Base-by-base conservation (phyloP, 2,888 invertebrate genomes). In the Spisula solida region DNA sequence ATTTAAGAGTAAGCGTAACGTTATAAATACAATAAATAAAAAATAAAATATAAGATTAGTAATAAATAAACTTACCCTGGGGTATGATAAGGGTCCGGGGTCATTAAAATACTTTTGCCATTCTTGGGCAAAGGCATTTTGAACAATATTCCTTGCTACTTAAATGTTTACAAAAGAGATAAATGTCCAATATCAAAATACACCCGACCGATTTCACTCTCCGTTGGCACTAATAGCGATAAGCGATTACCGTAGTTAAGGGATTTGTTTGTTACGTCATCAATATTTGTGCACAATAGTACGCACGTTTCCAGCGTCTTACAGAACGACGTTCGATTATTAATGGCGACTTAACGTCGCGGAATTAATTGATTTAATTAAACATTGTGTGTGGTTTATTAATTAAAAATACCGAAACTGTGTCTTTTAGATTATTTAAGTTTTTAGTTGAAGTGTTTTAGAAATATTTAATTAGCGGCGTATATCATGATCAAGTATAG, bases 31-130 rank as follows among this genome's bases (percentile, higher is more conserved):
- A 60, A 60, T 82, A 56, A 34, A 60, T 70, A 70, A 70, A 34
- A 75, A 48, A 75, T 75, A 70, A 75, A 20, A 81, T 47, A 81
- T 82, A 60, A 82, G 82, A 29, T 55, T n/a, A 60, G 85, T 34
- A 88, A 78, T 66, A 56, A 86, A 84, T 85, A 48, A 47, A 92
- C 95, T 94, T 92, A 95, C 95, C 95, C 95, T 20, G 95, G 95
- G 29, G 94, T 95, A 75, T 95, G 95, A 83, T 95, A 95, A 1
- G 95, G 95, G 78, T 95, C 95, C 86, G 94, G 95, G 10, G 95
- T 95, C 94, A 95, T 94, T 81, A 95, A 91, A 85, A 93, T 93
- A 88, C 95, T 95, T 89, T 95, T 95, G 86, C 94, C 94, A 80
- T 93, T 92, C 81, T 89, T 88, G 78, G 92, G 92, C 70, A 94